Conservation (phyloP, 2,797 vertebrate species). For the Carapus acus region DNA sequence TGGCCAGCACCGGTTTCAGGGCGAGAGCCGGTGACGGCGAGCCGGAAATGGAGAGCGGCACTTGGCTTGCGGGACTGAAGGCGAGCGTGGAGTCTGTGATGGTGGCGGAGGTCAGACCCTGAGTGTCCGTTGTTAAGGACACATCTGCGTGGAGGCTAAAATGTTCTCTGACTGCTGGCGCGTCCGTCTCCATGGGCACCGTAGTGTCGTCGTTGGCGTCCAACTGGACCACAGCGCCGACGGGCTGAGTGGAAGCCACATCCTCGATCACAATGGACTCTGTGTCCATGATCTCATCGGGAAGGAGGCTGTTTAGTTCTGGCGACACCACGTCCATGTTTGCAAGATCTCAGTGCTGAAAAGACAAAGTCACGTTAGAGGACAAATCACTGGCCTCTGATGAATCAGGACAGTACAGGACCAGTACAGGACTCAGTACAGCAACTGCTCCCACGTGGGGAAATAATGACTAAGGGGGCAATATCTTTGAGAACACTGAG, state of each 20-base stretch:
- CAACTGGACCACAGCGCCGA: constrained; percentile 55
- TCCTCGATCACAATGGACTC: constrained; percentile 84
- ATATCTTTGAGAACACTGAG: too few species aligned
- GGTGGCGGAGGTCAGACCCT: constrained; percentile 46
- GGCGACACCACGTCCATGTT: constrained; percentile 95
- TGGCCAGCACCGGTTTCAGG: constrained; percentile 61
- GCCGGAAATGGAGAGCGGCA: constrained; percentile 67
- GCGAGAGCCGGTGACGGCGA: constrained; percentile 47
- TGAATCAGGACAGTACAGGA: background rate
- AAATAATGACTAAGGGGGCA: too few species aligned
- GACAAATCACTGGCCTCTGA: background rate
- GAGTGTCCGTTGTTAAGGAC: constrained; percentile 36
- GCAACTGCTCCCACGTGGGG: background rate
- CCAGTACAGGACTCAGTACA: too few species aligned
- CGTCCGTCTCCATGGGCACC: constrained; percentile 95
- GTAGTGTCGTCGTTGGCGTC: constrained; percentile 77
- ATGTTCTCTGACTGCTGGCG: constrained; percentile 72
- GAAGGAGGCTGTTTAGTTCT: constrained; percentile 95
- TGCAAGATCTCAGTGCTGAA: constrained; percentile 52
- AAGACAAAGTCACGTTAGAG: background rate
- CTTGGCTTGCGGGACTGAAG: constrained; percentile 51
- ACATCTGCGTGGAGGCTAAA: constrained; percentile 60
- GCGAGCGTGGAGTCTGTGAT: constrained; percentile 51
- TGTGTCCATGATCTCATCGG: constrained; percentile 98
- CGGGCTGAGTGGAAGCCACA: constrained; percentile 63